phyloP scores from a whole-genome alignment of 2,113 vertebrate genomes.

The human (Homo sapiens) region GRCh38 chr2:136082001-136082500 shows the following conservation, averaged over 20 bases:
- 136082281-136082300: conserved; percentile 56
- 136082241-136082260: conserved; percentile 70
- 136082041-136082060: conserved; percentile 84
- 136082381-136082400: conserved; percentile 49
- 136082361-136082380: not conserved
- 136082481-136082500: conserved; percentile 8
- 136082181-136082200: conserved; percentile 82
- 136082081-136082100: conserved; percentile 86
- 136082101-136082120: conserved; percentile 86
- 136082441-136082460: not conserved
- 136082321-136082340: conserved; percentile 62
- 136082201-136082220: conserved; percentile 77
- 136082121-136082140: conserved; percentile 85
- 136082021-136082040: conserved; percentile 80
- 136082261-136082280: conserved; percentile 55
- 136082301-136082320: conserved; percentile 62
- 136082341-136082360: conserved; percentile 61
- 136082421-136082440: not conserved
- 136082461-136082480: not conserved
- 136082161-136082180: conserved; percentile 85
- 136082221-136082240: conserved; percentile 78
- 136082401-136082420: not conserved
- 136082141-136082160: conserved; percentile 88
- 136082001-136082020: conserved; percentile 34
- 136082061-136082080: conserved; percentile 86